Conservation (phyloP, 1,140 invertebrate genomes). For the Triops longicaudatus region DNA sequence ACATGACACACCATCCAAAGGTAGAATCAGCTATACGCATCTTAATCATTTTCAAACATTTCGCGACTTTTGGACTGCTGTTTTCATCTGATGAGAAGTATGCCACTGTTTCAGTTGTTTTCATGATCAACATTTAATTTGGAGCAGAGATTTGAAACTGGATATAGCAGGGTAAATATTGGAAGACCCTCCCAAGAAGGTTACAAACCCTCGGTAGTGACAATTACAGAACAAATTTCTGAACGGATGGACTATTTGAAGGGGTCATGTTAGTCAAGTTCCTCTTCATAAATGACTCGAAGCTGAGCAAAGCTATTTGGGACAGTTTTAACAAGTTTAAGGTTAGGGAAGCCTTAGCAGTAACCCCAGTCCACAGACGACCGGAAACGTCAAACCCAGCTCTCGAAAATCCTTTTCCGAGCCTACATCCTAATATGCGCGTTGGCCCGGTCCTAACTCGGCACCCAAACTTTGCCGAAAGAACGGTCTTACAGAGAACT, state of each 20-base stretch:
- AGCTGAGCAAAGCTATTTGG: neutral
- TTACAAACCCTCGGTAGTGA: too few species aligned
- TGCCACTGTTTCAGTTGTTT: too few species aligned
- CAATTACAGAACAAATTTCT: neutral
- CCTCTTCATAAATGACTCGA: neutral
- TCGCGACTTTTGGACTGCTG: too few species aligned
- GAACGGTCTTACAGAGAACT: neutral
- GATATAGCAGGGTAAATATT: too few species aligned
- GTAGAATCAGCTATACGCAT: too few species aligned
- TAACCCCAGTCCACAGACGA: neutral
- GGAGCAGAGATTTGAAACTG: too few species aligned
- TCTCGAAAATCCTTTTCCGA: neutral
- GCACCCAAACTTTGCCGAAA: neutral
- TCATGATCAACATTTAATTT: too few species aligned
- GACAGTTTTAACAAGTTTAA: constrained; percentile 3
- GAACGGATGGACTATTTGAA: neutral
- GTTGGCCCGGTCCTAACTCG: neutral
- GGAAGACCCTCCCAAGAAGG: too few species aligned
- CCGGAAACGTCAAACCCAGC: neutral
- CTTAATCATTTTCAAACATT: too few species aligned
- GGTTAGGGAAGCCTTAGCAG: constrained; percentile 3
- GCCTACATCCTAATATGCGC: constrained; percentile 8
- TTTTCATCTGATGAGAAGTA: too few species aligned
- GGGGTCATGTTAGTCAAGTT: neutral
- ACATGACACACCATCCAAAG: too few species aligned